Conservation (phyloP, 2,888 invertebrate genomes). For the Trissolcus japonicus region DNA sequence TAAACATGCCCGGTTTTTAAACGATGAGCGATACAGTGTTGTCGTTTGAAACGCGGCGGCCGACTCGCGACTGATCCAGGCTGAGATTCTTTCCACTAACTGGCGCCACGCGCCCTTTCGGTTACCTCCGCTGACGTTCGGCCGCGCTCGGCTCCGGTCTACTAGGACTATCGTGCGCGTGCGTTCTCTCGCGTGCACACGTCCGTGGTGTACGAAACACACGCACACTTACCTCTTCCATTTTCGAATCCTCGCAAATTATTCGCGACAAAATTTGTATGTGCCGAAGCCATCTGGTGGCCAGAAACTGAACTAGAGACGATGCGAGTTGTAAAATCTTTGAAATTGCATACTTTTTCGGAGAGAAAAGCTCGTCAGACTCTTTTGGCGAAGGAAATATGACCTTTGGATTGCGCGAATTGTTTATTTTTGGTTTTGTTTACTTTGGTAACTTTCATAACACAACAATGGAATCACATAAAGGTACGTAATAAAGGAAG, state of each 20-base stretch:
- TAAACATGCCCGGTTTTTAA: constrained; percentile 10
- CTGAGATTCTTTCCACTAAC: constrained; percentile 63
- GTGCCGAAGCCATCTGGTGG: too few relatives aligned
- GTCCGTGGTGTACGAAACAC: constrained; percentile 11
- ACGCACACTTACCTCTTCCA: constrained; percentile 24
- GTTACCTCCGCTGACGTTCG: constrained; percentile 60
- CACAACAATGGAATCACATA: too few relatives aligned
- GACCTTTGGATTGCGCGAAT: too few relatives aligned
- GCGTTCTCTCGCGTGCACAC: constrained; percentile 22
- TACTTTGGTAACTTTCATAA: too few relatives aligned
- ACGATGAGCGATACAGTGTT: constrained; percentile 27
- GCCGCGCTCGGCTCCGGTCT: constrained; percentile 16
- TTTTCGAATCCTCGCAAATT: constrained; percentile 22
- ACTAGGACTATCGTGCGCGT: constrained; percentile 46
- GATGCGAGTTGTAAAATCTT: too few relatives aligned
- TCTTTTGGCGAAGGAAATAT: too few relatives aligned
- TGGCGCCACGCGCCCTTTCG: constrained; percentile 73
- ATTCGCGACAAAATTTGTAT: constrained; percentile 6
- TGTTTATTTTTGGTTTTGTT: too few relatives aligned
- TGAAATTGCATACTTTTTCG: too few relatives aligned
- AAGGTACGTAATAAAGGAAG: too few relatives aligned
- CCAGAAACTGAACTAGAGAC: too few relatives aligned
- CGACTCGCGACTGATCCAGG: constrained; percentile 72
- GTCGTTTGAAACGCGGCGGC: constrained; percentile 65
- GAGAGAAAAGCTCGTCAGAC: too few relatives aligned